Evolutionary conservation across 2,797 vertebrate genomes (phyloP), one percentile per base, ranked within the genome.

Genomic region (Apogon hyalosoma): DNA sequence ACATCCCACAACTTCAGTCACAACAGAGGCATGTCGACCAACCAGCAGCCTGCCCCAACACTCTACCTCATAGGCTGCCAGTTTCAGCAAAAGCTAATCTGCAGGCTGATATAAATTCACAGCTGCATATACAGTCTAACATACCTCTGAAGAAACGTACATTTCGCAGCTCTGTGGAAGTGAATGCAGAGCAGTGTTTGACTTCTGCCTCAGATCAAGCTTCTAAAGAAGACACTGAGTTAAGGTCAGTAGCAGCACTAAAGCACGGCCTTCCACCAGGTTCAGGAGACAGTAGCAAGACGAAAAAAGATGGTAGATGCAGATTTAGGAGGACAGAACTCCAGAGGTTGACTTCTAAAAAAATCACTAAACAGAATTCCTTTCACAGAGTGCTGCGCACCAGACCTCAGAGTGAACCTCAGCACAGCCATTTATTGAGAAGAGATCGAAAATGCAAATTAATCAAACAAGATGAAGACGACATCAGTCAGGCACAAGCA

Each of bases 121-220:
- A 92, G 80, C 74, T 69, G 8, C 91, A 91, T 75, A 83, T 65
- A 0, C 92, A 93, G 87, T 91, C 92, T 57, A 94, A 92, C 81
- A 94, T 95, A 84, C 94, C 94, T 70, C 81, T 95, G 67, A 95
- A 95, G 75, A 95, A 95, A 75, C 90, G 94, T 2, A 92, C 89
- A n/a, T 94, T 94, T 88, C 91, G 91, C 49, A 93, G 91, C 58
- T 92, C 93, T 1, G 79, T 91, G 4, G 92, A 93, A 49, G 65
- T 78, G 0, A 86, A 92, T 58, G 64, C 80, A 0, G 90, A 94
- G 10, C 88, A 83, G 56, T 77, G 75, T 59, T 48, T 77, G 15
- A 84, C 57, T 47, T 73, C 80, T 28, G 49, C 75, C 18, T 66
- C 73, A 2, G 80, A 73, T 31, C 68, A 71, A 31, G 45, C 39